Base-by-base conservation (phyloP, 2,113 vertebrate genomes). In the Mus pahari region DNA sequence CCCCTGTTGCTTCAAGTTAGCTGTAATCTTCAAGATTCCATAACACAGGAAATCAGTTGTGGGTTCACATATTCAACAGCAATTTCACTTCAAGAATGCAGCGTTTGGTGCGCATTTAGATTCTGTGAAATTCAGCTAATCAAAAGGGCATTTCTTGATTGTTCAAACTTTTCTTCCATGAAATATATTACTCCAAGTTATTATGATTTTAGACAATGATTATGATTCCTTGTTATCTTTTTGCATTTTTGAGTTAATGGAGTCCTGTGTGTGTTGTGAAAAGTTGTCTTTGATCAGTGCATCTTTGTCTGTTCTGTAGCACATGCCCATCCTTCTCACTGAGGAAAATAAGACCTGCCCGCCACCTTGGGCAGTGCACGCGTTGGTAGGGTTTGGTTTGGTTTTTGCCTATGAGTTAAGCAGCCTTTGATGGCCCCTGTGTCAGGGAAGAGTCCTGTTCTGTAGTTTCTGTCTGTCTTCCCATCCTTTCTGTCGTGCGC, bases 41-140 rank as follows among this genome's bases (percentile, higher is more conserved):
- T 98, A 98, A 98, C 98, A 97, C 98, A 98, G 99, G 98, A 98
- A 98, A 99, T 98, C 98, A 98, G 97, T 98, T 97, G 98, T 97
- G 98, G 98, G 97, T 98, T 98, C 98, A 98, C 98, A 98, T 98
- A 99, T 98, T 98, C 98, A 98, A 95, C 98, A 98, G 98, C 98
- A 97, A 98, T 98, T 98, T 98, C 97, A 98, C 98, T 97, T 98
- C 98, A 98, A 98, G 98, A 98, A 96, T 97, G 94, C 96, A 73
- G 78, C 96, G 95, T 97, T 98, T 96, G 97, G 92, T 96, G 98
- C 97, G 45, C 97, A 98, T 97, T 97, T 97, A 96, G 96, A 97
- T 98, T 97, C 97, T 96, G 31, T 97, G 92, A 97, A 97, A 97
- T 98, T 98, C 98, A 97, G 91, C 95, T 96, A 97, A 98, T 97